Percentiles rank a stretch among this genome's conserved stretches.
Evolutionary conservation across 2,888 invertebrate genomes (phyloP).

Genomic region (Drosophila anomalata): DNA sequence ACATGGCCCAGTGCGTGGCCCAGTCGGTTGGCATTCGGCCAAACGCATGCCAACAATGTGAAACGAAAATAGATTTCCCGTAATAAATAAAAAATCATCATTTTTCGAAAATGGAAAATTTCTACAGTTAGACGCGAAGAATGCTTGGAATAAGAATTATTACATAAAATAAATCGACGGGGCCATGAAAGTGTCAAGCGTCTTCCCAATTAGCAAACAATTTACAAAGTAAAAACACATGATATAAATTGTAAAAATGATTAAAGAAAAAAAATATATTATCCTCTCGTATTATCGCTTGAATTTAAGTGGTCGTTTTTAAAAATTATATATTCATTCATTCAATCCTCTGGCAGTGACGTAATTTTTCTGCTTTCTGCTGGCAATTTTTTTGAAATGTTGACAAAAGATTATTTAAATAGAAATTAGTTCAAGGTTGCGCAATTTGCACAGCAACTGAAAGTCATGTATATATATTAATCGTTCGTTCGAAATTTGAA

Average conservation of each 20-base stretch:
- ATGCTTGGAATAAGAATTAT: slow-evolving; percentile 44
- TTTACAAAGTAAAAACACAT: slow-evolving; percentile 47
- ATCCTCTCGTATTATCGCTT: slow-evolving; percentile 13
- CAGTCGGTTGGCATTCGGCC: slow-evolving; percentile 58
- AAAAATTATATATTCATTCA: slow-evolving; percentile 36
- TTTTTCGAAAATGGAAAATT: slow-evolving; percentile 60
- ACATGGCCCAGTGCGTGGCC: slow-evolving; percentile 60
- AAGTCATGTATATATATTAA: slow-evolving; percentile 24
- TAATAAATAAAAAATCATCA: slow-evolving; percentile 58
- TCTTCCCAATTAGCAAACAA: slow-evolving; percentile 48
- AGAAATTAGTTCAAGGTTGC: slow-evolving; percentile 77
- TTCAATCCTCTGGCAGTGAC: slow-evolving; percentile 47
- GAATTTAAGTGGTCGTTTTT: not conserved
- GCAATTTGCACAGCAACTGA: slow-evolving; percentile 63
- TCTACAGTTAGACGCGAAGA: slow-evolving; percentile 37
- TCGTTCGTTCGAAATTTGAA: slow-evolving; percentile 17
- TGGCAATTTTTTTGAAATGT: slow-evolving; percentile 30
- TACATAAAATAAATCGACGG: slow-evolving; percentile 58
- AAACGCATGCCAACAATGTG: slow-evolving; percentile 58
- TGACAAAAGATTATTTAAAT: slow-evolving; percentile 69
- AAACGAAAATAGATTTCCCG: slow-evolving; percentile 62
- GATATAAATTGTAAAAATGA: slow-evolving; percentile 19
- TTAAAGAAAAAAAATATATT: slow-evolving; percentile 24
- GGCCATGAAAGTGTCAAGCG: slow-evolving; percentile 36
- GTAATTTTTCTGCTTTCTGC: slow-evolving; percentile 49